Evolutionary conservation across 2,797 vertebrate species (phyloP).

Genomic region (Hapalemur alaotrensis): DNA sequence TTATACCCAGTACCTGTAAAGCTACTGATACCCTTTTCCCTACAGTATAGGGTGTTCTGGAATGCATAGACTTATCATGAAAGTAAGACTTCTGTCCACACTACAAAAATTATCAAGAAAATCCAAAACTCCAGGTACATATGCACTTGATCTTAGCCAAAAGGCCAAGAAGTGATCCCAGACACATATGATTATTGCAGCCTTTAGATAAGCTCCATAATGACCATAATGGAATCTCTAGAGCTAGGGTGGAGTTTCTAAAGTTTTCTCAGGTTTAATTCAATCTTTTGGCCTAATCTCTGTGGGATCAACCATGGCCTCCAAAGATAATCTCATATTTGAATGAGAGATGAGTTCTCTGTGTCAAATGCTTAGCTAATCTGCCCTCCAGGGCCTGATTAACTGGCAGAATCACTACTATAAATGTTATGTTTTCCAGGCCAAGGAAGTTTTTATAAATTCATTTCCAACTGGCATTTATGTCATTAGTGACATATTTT

Average conservation of each 20-base stretch:
- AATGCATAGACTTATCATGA: neutral
- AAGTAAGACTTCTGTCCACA: neutral
- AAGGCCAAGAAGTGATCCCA: neutral
- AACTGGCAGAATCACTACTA: neutral
- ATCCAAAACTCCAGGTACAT: neutral
- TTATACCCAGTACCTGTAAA: neutral
- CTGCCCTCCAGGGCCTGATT: neutral
- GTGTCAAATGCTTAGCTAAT: neutral
- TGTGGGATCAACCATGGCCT: neutral
- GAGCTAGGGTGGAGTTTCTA: neutral
- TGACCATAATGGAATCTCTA: neutral
- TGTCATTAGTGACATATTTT: neutral
- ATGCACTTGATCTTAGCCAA: no score
- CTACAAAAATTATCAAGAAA: neutral
- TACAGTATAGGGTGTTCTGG: neutral
- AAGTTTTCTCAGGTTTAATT: neutral
- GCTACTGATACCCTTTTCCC: neutral
- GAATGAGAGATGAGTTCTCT: neutral
- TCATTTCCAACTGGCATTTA: neutral
- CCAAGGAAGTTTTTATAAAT: neutral
- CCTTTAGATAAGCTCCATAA: neutral
- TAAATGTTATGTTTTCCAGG: neutral
- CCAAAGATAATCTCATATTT: neutral
- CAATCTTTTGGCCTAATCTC: neutral
- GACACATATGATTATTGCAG: neutral